Conservation (phyloP, 2,113 vertebrate genomes). For the Triplophysa siluroides region DNA sequence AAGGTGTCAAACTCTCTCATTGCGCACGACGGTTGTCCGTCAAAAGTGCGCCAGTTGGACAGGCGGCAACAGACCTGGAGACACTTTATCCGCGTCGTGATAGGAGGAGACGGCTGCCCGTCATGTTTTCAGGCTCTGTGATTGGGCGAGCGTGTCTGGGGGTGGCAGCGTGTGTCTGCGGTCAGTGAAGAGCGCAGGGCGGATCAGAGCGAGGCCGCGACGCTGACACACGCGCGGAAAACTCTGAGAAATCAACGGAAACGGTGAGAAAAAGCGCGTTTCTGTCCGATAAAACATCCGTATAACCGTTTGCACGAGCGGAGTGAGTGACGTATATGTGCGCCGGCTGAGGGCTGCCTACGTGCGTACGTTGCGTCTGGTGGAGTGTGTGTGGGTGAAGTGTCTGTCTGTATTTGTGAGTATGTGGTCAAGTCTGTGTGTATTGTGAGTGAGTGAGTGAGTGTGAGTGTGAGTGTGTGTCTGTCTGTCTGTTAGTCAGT, state of each 20-base stretch:
- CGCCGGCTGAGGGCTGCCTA: neutral
- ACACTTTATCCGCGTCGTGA: accelerated
- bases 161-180: slow-evolving; percentile 40
- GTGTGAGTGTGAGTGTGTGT: too few relatives aligned
- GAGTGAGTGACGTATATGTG: neutral
- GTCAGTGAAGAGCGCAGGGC: slow-evolving; percentile 65
- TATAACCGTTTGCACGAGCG: neutral
- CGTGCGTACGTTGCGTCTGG: neutral
- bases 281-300: slow-evolving; percentile 13
- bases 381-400: neutral
- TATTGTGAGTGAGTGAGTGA: too few relatives aligned
- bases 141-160: slow-evolving; percentile 54
- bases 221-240: slow-evolving; percentile 66
- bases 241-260: slow-evolving; percentile 68
- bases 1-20: slow-evolving; percentile 74
- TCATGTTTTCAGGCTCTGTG: accelerated
- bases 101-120: slow-evolving; percentile 45
- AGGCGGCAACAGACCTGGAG: slow-evolving; percentile 13
- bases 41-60: slow-evolving; percentile 57
- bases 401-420: too few relatives aligned
- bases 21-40: slow-evolving; percentile 65
- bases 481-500: too few relatives aligned
- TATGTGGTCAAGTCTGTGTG: too few relatives aligned
- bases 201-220: slow-evolving; percentile 69
- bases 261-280: slow-evolving; percentile 68